Percentiles rank a stretch among this genome's conserved stretches.
Conservation (phyloP, 2,113 vertebrate genomes). For the Brachypodius melanocephalos region DNA sequence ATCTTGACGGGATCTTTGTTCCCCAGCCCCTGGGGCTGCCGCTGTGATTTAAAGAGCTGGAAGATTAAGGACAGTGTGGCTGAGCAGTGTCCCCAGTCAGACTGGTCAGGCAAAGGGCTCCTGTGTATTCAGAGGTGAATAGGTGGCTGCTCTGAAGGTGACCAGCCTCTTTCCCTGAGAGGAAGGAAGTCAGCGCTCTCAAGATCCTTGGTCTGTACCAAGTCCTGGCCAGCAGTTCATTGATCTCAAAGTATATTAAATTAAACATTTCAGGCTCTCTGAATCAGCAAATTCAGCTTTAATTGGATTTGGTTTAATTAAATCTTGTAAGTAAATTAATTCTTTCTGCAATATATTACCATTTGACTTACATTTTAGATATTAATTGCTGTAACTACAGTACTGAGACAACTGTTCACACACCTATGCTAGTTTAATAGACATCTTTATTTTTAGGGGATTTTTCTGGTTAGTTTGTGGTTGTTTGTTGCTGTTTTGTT, state of each 20-base stretch:
- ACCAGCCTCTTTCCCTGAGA: not conserved
- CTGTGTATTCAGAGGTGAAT: not conserved
- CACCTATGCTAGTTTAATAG: not conserved
- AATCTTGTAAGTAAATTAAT: conserved; percentile 3
- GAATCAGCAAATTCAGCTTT: not conserved
- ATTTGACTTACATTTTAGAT: not conserved
- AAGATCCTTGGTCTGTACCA: not conserved
- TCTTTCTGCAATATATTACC: not conserved
- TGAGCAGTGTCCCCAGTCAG: not conserved
- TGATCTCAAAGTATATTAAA: not conserved
- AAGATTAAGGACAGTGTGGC: not conserved
- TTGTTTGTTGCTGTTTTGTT: not conserved
- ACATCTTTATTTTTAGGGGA: not conserved
- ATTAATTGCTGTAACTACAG: not conserved
- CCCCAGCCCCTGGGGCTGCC: accelerated
- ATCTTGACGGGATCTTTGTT: not conserved
- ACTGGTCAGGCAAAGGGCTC: not conserved
- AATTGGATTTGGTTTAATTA: conserved; percentile 33
- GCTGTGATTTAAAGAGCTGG: not conserved
- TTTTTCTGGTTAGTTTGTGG: not conserved
- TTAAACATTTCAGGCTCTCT: not conserved
- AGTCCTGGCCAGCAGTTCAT: not conserved
- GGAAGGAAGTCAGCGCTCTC: not conserved
- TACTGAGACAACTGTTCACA: not conserved
- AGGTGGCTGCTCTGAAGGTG: not conserved